Percentiles rank a stretch among this genome's conserved stretches.
These are phyloP conservation scores for Hirudinaria manillensis DNA, from an alignment of 2,888 invertebrate genomes.

Conservation along the genomic window DNA sequence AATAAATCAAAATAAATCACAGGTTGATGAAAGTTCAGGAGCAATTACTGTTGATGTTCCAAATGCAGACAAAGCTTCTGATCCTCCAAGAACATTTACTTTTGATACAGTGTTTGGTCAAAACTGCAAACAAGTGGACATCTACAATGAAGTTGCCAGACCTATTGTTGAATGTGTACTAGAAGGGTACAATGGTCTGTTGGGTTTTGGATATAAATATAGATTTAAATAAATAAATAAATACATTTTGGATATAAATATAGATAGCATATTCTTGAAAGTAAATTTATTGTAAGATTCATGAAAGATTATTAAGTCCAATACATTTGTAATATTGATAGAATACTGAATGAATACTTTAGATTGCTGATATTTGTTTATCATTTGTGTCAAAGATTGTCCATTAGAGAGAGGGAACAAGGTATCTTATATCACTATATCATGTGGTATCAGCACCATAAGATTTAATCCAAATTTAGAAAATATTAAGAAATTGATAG, in stretches of 20 bases:
- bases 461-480: too few species aligned
- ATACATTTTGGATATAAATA: neutral
- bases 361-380: too few species aligned
- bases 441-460: too few species aligned
- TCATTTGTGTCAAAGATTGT: too few species aligned
- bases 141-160: slow-evolving; percentile 89
- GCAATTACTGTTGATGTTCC: slow-evolving; percentile 73
- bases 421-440: too few species aligned
- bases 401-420: too few species aligned
- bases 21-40: slow-evolving; percentile 62
- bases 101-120: slow-evolving; percentile 90
- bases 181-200: slow-evolving; percentile 88
- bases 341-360: too few species aligned
- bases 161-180: slow-evolving; percentile 94
- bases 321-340: neutral
- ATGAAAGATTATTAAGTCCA: neutral
- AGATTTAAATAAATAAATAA: neutral
- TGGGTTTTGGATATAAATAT: neutral
- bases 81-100: slow-evolving; percentile 80
- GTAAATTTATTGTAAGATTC: too few species aligned
- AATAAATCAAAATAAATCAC: neutral
- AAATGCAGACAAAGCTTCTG: slow-evolving; percentile 60
- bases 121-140: slow-evolving; percentile 77
- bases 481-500: too few species aligned
- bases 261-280: too few species aligned